Conservation (phyloP, 1,140 invertebrate genomes). For the Drosophila setifemur region DNA sequence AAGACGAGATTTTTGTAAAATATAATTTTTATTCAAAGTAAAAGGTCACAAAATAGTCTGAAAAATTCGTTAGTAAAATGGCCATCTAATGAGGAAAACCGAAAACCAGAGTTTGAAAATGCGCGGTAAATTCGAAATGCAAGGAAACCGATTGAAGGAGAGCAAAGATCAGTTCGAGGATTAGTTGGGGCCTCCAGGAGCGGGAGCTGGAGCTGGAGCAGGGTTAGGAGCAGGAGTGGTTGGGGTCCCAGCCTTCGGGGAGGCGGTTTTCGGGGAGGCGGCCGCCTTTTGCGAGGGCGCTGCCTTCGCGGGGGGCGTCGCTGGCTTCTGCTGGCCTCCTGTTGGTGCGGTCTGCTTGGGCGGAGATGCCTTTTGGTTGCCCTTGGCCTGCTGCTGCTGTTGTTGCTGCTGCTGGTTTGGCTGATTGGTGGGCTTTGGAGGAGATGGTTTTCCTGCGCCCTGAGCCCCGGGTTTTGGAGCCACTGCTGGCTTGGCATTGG, state of each 20-base stretch:
- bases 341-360: constrained; percentile 43
- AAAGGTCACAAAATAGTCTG: constrained; percentile 21
- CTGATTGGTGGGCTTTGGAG: constrained; percentile 7
- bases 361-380: constrained; percentile 46
- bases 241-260: constrained; percentile 49
- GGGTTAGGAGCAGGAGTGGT: constrained; percentile 24
- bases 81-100: neutral
- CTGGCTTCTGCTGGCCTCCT: constrained; percentile 49
- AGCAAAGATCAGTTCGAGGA: neutral
- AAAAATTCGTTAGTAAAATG: constrained; percentile 20
- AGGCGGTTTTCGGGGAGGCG: constrained; percentile 40
- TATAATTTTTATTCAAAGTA: constrained; percentile 37
- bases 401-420: constrained; percentile 1
- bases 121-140: constrained; percentile 38
- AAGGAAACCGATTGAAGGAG: constrained; percentile 22
- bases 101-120: constrained; percentile 51
- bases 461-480: constrained; percentile 20
- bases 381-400: constrained; percentile 23
- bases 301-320: constrained; percentile 41
- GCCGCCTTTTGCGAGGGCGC: constrained; percentile 43
- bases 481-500: constrained; percentile 29
- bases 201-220: constrained; percentile 1
- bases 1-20: neutral
- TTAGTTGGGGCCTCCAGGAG: constrained; percentile 42
- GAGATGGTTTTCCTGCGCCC: constrained; percentile 12